Evolutionary conservation across 2,888 invertebrate genomes (phyloP), one percentile per base, ranked within the genome.

Genomic region (Acholoe squamosa): DNA sequence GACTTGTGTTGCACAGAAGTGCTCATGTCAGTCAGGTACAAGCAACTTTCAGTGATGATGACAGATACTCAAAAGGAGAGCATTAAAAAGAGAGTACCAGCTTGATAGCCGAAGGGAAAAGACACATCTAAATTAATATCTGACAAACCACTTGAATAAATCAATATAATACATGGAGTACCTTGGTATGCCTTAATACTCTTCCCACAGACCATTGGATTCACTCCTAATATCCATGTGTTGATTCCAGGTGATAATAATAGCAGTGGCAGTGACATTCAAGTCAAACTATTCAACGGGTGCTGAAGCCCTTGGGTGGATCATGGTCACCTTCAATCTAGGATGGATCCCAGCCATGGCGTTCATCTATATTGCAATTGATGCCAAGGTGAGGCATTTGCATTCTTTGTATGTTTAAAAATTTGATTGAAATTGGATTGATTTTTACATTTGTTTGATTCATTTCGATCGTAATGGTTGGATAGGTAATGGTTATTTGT

Each of bases 221-320:
- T n/a, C n/a, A n/a, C n/a, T n/a, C n/a, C n/a, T n/a, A n/a, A n/a
- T n/a, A n/a, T n/a, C n/a, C n/a, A n/a, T n/a, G n/a, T n/a, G n/a
- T n/a, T n/a, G n/a, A n/a, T 91, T 91, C 5, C 92, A 94, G 94
- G 94, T 90, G 5, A 93, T 93, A 56, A 93, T 94, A 10, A 92
- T 94, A 1, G 94, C 94, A 91, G 93, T 93, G 56, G 91, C 92
- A 10, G 92, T 93, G 28, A 92, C 94, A 77, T 93, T 94, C 89
- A 91, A 93, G 43, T 93, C 94, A 1, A 88, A 92, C 0, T 95
- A 92, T 89, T 93, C 94, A 5, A 90, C 89, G 22, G 93, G 94
- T 93, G 93, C 93, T 25, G 93, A 93, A 86, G 93, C 91, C 51
- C 91, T 95, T 28, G 94, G 94, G 56, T 94, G 94, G 94, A 61